Conservation (phyloP, 2,888 invertebrate genomes). For the Synergus laeviventris region DNA sequence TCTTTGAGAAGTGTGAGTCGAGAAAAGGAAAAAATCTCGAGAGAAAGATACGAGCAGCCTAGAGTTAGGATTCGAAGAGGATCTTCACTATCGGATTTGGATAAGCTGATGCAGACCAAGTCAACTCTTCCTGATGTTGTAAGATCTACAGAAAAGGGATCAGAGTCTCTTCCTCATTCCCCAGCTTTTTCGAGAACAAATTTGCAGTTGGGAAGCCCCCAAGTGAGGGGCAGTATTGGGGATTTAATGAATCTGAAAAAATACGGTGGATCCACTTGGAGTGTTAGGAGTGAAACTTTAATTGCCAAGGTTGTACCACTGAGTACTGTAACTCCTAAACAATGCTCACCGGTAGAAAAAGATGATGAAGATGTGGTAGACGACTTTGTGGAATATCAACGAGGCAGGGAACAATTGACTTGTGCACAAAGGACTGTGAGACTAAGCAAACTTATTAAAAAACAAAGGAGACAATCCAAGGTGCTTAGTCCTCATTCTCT, state of each 20-base stretch:
- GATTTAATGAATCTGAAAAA: conserved; percentile 87
- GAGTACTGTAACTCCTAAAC: conserved; percentile 82
- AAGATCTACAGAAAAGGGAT: conserved; percentile 76
- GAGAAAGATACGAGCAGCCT: conserved; percentile 54
- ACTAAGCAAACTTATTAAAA: conserved; percentile 82
- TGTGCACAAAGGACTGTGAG: conserved; percentile 84
- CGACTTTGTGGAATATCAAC: conserved; percentile 51
- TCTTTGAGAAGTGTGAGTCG: conserved; percentile 67
- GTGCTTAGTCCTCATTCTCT: conserved; percentile 43
- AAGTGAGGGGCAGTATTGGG: conserved; percentile 82
- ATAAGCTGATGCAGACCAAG: conserved; percentile 77
- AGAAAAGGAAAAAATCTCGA: conserved; percentile 60
- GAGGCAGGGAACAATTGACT: conserved; percentile 79
- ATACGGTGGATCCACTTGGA: conserved; percentile 84
- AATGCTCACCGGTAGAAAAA: conserved; percentile 76
- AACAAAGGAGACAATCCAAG: conserved; percentile 78
- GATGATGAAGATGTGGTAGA: conserved; percentile 51
- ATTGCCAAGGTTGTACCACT: conserved; percentile 85
- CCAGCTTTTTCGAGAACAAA: conserved; percentile 77
- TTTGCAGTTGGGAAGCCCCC: conserved; percentile 66
- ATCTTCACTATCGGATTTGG: conserved; percentile 85
- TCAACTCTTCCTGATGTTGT: conserved; percentile 75
- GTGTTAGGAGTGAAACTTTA: conserved; percentile 84
- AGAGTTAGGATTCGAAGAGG: conserved; percentile 81
- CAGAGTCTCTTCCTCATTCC: conserved; percentile 78